These are phyloP conservation scores for Sceloporus undulatus DNA, from an alignment of 2,113 vertebrate genomes.

Conservation along the genomic window DNA sequence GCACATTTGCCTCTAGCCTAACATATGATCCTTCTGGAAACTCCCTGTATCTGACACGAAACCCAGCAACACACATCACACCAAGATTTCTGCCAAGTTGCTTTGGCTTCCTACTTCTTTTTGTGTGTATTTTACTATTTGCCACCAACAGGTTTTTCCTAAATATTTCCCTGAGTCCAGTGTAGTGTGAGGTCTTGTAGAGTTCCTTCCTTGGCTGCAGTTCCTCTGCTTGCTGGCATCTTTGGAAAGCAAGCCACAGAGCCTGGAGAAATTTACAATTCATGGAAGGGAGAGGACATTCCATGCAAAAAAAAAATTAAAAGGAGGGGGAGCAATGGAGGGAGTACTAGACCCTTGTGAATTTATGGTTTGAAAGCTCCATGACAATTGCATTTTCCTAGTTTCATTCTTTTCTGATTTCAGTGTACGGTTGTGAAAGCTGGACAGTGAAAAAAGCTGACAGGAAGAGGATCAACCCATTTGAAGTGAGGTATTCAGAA, in stretches of 20 bases:
- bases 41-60: constrained; percentile 39
- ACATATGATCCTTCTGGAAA: constrained; percentile 63
- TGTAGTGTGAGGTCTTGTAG: not conserved
- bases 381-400: not conserved
- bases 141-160: constrained; percentile 11
- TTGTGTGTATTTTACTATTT: not conserved
- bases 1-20: constrained; percentile 53
- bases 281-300: not conserved
- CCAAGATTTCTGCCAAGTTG: constrained; percentile 50
- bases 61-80: not conserved
- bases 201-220: not conserved
- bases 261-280: not conserved
- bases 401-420: not conserved
- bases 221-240: not conserved
- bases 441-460: too few relatives aligned
- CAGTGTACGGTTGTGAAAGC: too few relatives aligned
- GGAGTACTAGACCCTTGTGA: not conserved
- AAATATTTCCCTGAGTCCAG: not conserved
- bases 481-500: too few relatives aligned
- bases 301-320: not conserved
- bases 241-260: fast-evolving
- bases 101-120: not conserved
- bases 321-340: not conserved
- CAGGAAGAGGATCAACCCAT: too few relatives aligned
- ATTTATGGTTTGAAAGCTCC: not conserved